Conservation (phyloP, 2,113 vertebrate genomes). For the Cavia porcellus region DNA sequence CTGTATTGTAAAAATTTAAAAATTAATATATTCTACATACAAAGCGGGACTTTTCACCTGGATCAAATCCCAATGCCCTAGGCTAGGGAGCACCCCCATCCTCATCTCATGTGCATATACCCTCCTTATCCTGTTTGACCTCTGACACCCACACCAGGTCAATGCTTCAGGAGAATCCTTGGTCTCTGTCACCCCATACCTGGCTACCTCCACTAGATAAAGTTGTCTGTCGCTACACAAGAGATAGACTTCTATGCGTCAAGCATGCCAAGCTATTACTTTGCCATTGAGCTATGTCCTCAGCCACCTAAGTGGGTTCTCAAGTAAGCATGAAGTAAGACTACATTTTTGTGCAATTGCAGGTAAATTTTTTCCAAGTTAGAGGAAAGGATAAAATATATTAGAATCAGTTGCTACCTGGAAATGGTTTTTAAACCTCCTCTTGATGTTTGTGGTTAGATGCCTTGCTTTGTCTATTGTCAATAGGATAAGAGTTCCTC, state of each 20-base stretch:
- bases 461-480: not conserved
- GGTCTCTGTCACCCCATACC: not conserved
- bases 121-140: not conserved
- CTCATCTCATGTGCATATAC: not conserved
- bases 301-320: not conserved
- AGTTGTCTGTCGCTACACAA: not conserved
- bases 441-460: not conserved
- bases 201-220: not conserved
- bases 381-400: not conserved
- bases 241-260: not conserved
- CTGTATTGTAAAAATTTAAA: not conserved
- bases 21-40: too few relatives aligned
- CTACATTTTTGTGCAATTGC: not conserved
- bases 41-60: not conserved
- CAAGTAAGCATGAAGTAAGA: not conserved
- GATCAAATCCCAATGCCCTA: not conserved
- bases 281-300: not conserved
- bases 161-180: not conserved
- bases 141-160: not conserved
- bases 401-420: not conserved
- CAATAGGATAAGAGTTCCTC: not conserved
- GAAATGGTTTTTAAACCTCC: not conserved
- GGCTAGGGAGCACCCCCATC: not conserved
- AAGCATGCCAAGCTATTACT: not conserved
- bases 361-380: constrained; percentile 26